Percentiles rank a stretch among this genome's conserved stretches.
phyloP scores from a whole-genome alignment of 2,888 invertebrate species.

The Zygothrica quintamaculata region DNA sequence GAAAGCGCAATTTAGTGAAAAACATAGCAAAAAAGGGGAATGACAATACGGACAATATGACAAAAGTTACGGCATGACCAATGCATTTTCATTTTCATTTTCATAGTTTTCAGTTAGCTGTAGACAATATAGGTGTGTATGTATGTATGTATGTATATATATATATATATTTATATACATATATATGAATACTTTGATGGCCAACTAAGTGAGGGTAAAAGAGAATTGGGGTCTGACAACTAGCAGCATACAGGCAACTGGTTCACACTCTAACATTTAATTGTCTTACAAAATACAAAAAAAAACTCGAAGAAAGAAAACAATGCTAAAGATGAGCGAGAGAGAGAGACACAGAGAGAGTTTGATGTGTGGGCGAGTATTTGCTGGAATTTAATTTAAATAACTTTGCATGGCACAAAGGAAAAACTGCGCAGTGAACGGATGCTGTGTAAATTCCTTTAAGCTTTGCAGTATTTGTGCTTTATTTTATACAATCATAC shows the following conservation, averaged over 20 bases:
- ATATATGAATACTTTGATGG: slow-evolving; percentile 7
- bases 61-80: slow-evolving; percentile 7
- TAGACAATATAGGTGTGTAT: slow-evolving; percentile 27
- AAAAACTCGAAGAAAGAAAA: too few relatives aligned
- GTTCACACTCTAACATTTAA: slow-evolving; percentile 67
- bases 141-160: not conserved
- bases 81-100: slow-evolving; percentile 37
- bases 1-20: slow-evolving; percentile 25
- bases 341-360: too few relatives aligned
- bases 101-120: slow-evolving; percentile 27
- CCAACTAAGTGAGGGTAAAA: not conserved
- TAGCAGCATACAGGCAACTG: not conserved
- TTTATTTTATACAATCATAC: not conserved
- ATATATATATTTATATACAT: slow-evolving; percentile 9
- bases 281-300: slow-evolving; percentile 60
- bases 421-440: slow-evolving; percentile 21
- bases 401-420: slow-evolving; percentile 58
- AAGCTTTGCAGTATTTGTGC: slow-evolving; percentile 10
- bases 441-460: slow-evolving; percentile 40
- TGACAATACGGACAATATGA: slow-evolving; percentile 11
- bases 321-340: too few relatives aligned
- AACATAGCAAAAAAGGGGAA: slow-evolving; percentile 19
- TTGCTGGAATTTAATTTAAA: slow-evolving; percentile 74
- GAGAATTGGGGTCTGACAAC: not conserved
- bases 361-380: slow-evolving; percentile 39